These are phyloP conservation scores for Cryptoleucopteryx plumbea DNA, from an alignment of 2,113 vertebrate genomes.

Conservation along the genomic window DNA sequence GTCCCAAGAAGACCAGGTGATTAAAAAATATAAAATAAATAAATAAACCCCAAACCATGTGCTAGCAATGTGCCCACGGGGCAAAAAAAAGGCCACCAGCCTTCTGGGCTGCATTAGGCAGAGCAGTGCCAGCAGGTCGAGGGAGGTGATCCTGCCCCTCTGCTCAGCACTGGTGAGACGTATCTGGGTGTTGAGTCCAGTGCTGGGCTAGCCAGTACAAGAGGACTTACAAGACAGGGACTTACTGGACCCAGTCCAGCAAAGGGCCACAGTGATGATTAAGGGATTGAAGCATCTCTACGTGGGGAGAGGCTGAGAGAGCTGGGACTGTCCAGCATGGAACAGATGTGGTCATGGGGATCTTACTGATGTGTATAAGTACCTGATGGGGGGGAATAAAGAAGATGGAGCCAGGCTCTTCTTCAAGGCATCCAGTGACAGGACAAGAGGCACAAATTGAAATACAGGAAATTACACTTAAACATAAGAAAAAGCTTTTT, in stretches of 20 bases:
- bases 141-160: not conserved
- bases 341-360: not conserved
- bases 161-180: not conserved
- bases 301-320: not conserved
- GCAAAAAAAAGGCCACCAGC: not conserved
- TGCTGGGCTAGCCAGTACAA: not conserved
- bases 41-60: not conserved
- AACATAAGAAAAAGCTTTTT: not conserved
- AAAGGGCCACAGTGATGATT: not conserved
- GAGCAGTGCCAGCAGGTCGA: not conserved
- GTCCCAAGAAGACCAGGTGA: constrained; percentile 8
- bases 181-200: not conserved
- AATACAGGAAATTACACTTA: not conserved
- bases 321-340: not conserved
- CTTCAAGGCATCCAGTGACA: not conserved
- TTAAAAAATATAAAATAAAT: not conserved
- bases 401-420: not conserved
- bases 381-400: not conserved
- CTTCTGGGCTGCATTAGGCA: not conserved
- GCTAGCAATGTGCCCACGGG: not conserved
- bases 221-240: not conserved
- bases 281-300: not conserved
- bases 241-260: not conserved
- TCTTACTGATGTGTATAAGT: not conserved
- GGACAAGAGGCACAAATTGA: not conserved